Conservation (phyloP, 2,113 vertebrate genomes). For the Podarcis raffonei region DNA sequence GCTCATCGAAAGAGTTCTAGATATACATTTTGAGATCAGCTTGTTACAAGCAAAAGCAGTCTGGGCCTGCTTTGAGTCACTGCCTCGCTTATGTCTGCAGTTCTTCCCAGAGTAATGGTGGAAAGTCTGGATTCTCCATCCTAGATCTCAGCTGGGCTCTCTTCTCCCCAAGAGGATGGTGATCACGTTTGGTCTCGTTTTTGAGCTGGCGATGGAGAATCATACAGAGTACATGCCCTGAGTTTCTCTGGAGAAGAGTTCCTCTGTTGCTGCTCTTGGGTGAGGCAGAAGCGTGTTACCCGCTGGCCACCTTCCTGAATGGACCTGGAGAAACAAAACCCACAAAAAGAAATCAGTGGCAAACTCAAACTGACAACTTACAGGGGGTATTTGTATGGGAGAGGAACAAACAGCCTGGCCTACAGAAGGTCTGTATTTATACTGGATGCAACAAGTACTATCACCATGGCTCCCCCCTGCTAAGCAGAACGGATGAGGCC, state of each 20-base stretch:
- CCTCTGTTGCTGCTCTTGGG: background rate
- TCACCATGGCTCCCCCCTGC: background rate
- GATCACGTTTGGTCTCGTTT: background rate
- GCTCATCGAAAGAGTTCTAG: constrained; percentile 24
- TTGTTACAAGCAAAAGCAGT: constrained; percentile 11
- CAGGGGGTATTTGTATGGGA: background rate
- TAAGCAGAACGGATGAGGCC: background rate
- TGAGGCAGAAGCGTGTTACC: background rate
- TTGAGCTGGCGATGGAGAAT: background rate
- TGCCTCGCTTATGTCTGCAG: background rate
- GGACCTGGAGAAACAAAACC: background rate
- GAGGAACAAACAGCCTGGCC: background rate
- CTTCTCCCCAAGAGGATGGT: background rate
- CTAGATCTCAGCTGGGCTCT: background rate
- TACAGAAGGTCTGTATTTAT: too few species aligned
- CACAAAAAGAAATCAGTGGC: background rate
- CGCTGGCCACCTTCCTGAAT: background rate
- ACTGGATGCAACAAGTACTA: background rate
- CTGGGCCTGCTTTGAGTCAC: background rate
- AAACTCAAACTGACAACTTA: background rate
- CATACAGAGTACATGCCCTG: background rate
- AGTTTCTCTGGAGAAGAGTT: background rate
- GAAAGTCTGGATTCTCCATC: background rate
- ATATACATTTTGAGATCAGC: constrained; percentile 6
- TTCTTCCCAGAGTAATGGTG: background rate